These are phyloP conservation scores for Dendrophyllia cribrosa DNA, from an alignment of 64 coral and sea anemone species.

Conservation along the genomic window DNA sequence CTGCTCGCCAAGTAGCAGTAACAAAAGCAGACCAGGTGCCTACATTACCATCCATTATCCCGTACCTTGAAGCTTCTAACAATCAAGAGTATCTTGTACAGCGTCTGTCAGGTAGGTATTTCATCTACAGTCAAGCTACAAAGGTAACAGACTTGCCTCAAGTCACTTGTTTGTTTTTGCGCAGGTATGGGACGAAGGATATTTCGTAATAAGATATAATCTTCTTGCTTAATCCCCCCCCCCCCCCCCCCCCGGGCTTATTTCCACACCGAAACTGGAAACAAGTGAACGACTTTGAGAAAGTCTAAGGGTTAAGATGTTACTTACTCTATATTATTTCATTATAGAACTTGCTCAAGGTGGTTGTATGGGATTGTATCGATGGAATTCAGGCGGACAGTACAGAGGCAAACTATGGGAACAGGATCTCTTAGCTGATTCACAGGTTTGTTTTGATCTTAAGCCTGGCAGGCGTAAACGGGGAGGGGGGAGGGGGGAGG, in stretches of 20 bases:
- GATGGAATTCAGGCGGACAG: constrained; percentile 91
- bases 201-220: no score
- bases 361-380: constrained; percentile 92
- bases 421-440: constrained; percentile 83
- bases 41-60: constrained; percentile 80
- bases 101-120: constrained; percentile 78
- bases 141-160: background rate
- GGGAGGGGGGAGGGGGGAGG: no score
- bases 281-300: no score
- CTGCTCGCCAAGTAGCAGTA: constrained; percentile 87
- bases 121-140: background rate
- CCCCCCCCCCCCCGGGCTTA: no score
- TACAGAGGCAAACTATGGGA: constrained; percentile 94
- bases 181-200: no score
- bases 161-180: no score
- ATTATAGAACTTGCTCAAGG: constrained; percentile 87
- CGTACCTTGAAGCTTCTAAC: constrained; percentile 94
- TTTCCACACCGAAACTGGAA: no score
- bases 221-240: no score
- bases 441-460: constrained; percentile 68
- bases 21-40: constrained; percentile 95
- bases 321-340: background rate
- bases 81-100: constrained; percentile 98
- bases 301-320: no score
- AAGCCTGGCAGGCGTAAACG: no score